phyloP scores from a whole-genome alignment of 2,888 invertebrate species.

The Pimpla rufipes region DNA sequence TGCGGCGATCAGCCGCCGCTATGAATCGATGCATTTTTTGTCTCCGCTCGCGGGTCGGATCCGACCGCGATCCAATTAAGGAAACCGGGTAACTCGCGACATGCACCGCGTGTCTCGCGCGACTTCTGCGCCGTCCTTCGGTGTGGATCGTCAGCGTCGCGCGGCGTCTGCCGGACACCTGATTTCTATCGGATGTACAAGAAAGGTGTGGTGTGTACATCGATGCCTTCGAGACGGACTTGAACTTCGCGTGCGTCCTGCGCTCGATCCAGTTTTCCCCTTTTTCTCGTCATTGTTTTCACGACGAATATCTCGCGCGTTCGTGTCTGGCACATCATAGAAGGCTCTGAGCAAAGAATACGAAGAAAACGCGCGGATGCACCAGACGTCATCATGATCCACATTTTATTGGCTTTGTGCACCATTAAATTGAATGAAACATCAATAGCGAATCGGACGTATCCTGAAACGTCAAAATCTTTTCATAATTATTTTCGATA shows the following conservation, averaged over 20 bases:
- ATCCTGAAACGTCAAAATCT: too few relatives aligned
- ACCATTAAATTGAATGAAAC: too few relatives aligned
- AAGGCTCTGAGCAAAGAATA: background rate
- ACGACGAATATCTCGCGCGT: constrained; percentile 20
- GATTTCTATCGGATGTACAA: constrained; percentile 67
- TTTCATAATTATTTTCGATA: too few relatives aligned
- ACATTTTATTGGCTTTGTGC: background rate
- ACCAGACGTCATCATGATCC: background rate
- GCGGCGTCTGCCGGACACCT: constrained; percentile 52
- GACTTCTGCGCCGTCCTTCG: constrained; percentile 8
- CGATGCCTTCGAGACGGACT: constrained; percentile 43
- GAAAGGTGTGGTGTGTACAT: constrained; percentile 58
- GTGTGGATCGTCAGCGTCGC: constrained; percentile 46
- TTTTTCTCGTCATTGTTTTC: constrained; percentile 35
- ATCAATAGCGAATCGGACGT: too few relatives aligned
- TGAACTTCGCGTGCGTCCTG: constrained; percentile 34
- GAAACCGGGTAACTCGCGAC: constrained; percentile 59
- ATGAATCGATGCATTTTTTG: constrained; percentile 28
- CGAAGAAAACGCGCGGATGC: background rate
- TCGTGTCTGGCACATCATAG: constrained; percentile 18
- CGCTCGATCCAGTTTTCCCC: background rate
- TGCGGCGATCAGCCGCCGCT: background rate
- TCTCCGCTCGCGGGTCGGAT: constrained; percentile 25
- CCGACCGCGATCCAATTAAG: constrained; percentile 62
- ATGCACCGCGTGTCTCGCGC: constrained; percentile 20